Conservation (phyloP, 2,113 vertebrate genomes). For the Phocoena sinus region DNA sequence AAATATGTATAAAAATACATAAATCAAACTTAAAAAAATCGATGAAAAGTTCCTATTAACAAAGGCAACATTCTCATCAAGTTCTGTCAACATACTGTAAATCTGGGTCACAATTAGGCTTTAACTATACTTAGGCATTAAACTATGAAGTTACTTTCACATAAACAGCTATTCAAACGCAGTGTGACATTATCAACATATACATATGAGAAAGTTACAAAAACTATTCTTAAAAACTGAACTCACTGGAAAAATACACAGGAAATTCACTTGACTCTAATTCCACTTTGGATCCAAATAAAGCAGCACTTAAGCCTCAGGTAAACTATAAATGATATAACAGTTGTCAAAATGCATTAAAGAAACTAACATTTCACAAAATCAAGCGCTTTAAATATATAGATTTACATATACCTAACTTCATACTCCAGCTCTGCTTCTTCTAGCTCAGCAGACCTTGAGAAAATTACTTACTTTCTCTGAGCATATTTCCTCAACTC, state of each 20-base stretch:
- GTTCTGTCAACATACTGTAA: neutral
- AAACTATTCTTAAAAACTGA: neutral
- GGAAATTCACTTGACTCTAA: neutral
- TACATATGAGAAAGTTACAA: neutral
- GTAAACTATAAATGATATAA: neutral
- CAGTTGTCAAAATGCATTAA: neutral
- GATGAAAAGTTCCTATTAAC: neutral
- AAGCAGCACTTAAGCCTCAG: neutral
- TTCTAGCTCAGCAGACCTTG: neutral
- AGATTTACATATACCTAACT: neutral
- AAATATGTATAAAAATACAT: neutral
- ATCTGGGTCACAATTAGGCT: neutral
- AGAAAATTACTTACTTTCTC: neutral
- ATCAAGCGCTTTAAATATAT: neutral
- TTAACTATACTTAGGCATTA: neutral
- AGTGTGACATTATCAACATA: neutral
- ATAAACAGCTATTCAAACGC: neutral
- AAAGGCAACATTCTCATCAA: neutral
- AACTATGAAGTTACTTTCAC: neutral
- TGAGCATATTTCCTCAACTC: neutral
- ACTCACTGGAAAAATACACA: conserved; percentile 10
- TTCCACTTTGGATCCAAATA: neutral
- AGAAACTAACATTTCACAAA: neutral
- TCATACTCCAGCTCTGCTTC: neutral
- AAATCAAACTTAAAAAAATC: neutral